Evolutionary conservation across 1,140 invertebrate genomes (phyloP), one percentile per base, ranked within the genome.

Genomic region (Conopomorpha cramerella): DNA sequence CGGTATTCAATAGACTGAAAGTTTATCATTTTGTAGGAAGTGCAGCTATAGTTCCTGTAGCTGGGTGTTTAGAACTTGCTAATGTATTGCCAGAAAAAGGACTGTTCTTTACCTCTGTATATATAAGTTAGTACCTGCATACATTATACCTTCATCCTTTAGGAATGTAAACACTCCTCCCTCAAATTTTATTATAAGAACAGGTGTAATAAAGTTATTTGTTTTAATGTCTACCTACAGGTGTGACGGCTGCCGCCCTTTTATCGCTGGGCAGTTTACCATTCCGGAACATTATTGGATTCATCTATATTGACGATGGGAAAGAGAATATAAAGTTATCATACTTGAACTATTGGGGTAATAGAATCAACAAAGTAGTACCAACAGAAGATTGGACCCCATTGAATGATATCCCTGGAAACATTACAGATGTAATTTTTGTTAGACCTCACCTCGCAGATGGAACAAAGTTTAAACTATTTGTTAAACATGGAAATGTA

Each of bases 301-400:
- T 78, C 38, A 52, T 86, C 36, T 85, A 84, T 42, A 55, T 80
- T 2, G 80, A 76, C 48, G 48, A 80, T 31, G 68, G 82, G 37
- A 55, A 73, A 10, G 47, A 74, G 30, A 53, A 46, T 16, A 42
- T 84, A 3, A 82, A 81, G 61, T 60, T 86, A 41, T 80, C 82
- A 2, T 80, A 77, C 45, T 39, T 81, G 2, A 55, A 81, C 45
- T 82, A 74, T 45, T 84, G 79, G 79, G 83, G 83, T 8, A 70
- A 57, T 39, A 76, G 82, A 51, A 50, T 57, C 43, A 78, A 85
- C 42, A 49, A 62, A 39, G 55, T 76, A 19, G 57, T 78, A 8
- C 45, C 52, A 16, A 16, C 52, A 7, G 36, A 71, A 11, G 71
- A 84, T 36, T 79, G 83, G 59, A 50, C 71, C 18, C 76, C 73